These are phyloP conservation scores for Phlogophora meticulosa DNA, from an alignment of 2,888 invertebrate species.

Conservation along the genomic window DNA sequence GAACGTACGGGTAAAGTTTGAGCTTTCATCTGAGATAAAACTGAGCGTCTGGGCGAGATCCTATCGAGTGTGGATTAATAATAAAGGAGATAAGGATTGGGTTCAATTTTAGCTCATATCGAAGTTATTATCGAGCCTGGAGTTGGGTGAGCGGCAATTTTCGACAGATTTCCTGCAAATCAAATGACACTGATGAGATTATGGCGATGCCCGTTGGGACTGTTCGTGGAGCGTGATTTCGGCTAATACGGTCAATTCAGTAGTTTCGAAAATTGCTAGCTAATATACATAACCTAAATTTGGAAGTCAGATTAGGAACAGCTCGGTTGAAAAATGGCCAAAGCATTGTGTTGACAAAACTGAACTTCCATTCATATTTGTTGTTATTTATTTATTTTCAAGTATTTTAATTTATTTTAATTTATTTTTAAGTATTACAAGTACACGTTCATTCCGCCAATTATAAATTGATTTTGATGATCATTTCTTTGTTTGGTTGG, in stretches of 20 bases:
- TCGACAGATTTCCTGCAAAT: constrained; percentile 47
- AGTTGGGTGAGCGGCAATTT: constrained; percentile 39
- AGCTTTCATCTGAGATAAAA: constrained; percentile 85
- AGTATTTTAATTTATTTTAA: no score
- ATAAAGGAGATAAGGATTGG: constrained; percentile 73
- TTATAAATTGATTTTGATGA: no score
- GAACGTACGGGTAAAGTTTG: constrained; percentile 83
- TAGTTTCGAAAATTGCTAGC: constrained; percentile 18
- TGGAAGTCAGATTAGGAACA: background rate
- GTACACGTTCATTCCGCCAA: no score
- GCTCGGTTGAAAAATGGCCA: background rate
- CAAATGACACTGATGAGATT: constrained; percentile 48
- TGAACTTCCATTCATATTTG: background rate
- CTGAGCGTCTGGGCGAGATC: constrained; percentile 80
- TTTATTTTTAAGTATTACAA: background rate
- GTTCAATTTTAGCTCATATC: constrained; percentile 50
- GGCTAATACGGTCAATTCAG: constrained; percentile 20
- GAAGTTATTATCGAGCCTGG: constrained; percentile 46
- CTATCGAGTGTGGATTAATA: constrained; percentile 83
- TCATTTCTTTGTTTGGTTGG: no score
- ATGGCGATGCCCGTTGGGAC: constrained; percentile 41
- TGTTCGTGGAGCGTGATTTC: constrained; percentile 31
- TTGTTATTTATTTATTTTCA: background rate
- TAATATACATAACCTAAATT: constrained; percentile 15
- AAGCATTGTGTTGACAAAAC: background rate